Evolutionary conservation across 1,140 invertebrate genomes (phyloP), one percentile per base, ranked within the genome.

Genomic region (Cyclargus thomasi): DNA sequence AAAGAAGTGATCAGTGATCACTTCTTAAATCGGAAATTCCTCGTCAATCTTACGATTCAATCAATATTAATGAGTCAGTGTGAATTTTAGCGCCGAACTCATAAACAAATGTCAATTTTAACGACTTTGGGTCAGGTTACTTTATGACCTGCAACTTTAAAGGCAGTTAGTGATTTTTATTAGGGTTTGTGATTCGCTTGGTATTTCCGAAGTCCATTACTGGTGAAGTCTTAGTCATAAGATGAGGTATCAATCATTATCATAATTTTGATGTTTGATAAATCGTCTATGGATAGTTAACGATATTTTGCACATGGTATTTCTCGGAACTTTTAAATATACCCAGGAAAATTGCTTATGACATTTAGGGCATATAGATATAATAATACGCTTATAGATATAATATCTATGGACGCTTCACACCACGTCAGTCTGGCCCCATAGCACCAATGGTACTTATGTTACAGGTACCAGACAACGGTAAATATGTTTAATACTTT

Each of bases 51-150:
- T 29, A 23, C n/a, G n/a, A 55, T 23, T 65, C 14, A 55, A 65
- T 35, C 23, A 66, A 16, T 57, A 35, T 66, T 66, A 63, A 64
- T 70, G 68, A 70, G 16, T 70, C 64, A 70, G 57, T 23, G 68
- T 53, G 64, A 70, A 68, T 53, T 36, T 70, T 70, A 65, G 62
- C 64, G 63, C 69, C 65, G 36, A 63, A 70, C 66, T 66, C 65
- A 62, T 63, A 63, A 59, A 59, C 63, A 64, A 64, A 64, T 63
- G 67, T 64, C 67, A 66, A 29, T 11, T 65, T 65, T 69, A 65
- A 69, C 62, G 68, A 65, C 35, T 63, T 70, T 59, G 39, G 69
- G 69, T 69, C 57, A 17, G 65, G 62, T 70, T 63, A 63, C 47
- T 66, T 35, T 64, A 70, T 53, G 69, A n/a, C 17, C n/a, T 64